Evolutionary conservation across 2,888 invertebrate genomes (phyloP).

Genomic region (Phymatocera aterrima): DNA sequence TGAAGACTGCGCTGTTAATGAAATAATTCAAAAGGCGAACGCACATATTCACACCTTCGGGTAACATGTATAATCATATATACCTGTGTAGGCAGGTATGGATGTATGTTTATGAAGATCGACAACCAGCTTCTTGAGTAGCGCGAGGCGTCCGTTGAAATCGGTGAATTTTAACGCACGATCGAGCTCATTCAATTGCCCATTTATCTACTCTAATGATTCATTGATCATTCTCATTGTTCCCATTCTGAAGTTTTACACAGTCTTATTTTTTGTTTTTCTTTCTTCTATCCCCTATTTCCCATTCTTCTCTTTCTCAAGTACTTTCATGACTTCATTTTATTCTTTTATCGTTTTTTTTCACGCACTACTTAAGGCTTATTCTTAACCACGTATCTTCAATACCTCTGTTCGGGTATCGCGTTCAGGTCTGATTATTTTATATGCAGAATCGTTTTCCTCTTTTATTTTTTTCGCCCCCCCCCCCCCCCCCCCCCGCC

Average conservation of each 20-base stretch:
- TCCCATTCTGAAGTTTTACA: conserved; percentile 13
- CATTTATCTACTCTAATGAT: conserved; percentile 30
- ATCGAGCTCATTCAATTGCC: conserved; percentile 39
- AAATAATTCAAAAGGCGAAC: background rate
- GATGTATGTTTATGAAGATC: too few relatives aligned
- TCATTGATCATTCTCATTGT: conserved; percentile 14
- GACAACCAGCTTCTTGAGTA: conserved; percentile 3
- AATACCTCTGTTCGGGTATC: background rate
- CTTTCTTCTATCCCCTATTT: background rate
- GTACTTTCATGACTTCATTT: background rate
- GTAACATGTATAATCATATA: too few relatives aligned
- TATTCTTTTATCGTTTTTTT: background rate
- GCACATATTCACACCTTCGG: background rate
- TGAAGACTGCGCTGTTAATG: background rate
- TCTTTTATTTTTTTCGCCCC: too few relatives aligned
- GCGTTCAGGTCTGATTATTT: conserved; percentile 42
- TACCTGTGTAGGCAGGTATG: background rate
- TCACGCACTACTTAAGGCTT: conserved; percentile 27
- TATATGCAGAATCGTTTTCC: background rate
- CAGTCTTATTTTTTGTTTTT: conserved; percentile 30
- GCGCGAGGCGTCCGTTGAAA: conserved; percentile 10
- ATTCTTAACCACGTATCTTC: background rate
- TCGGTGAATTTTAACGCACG: conserved; percentile 44
- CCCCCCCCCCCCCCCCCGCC: too few relatives aligned
- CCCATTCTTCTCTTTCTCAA: background rate